Base-by-base conservation (phyloP, 2,797 vertebrate genomes). In the Falco novaeseelandiae region DNA sequence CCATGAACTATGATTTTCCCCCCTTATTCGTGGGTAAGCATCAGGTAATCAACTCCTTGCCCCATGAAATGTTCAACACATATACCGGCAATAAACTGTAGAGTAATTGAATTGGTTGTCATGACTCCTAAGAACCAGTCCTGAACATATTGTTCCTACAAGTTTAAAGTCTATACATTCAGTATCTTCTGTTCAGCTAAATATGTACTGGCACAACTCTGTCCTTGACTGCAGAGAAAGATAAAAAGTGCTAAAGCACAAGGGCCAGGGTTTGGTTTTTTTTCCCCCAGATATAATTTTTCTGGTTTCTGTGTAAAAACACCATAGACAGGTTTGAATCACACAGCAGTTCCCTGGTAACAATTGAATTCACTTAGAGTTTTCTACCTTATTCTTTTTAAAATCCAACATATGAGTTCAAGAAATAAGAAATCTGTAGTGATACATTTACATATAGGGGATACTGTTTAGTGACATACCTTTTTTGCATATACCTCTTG, bases 51-150 rank as follows among this genome's bases (percentile, higher is more conserved):
- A 38, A 79, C 71, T 91, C 38, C 67, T 90, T 87, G 70, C 84
- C 71, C 87, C 79, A 84, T 84, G 93, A 88, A 97, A 89, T 46
- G 82, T 87, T 77, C 95, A 80, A 69, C 77, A 76, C 69, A 67
- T 87, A 87, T 44, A 83, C 73, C 79, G 58, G 87, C 88, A 96
- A 96, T 97, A 96, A 97, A 93, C 87, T 11, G 12, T 72, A 81
- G 69, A 88, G 61, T 90, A 92, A 95, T 69, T 72, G 46, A 92
- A 87, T 96, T 78, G 18, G 93, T 96, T 96, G 89, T 96, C 91
- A 93, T 97, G 96, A 93, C 91, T 97, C 96, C 94, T 95, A 92
- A 96, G 95, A 96, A 95, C 51, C 86, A 74, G 69, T 65, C 78
- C 71, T 93, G 90, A 91, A 95, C 85, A 71, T 93, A 90, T 59